phyloP scores from a whole-genome alignment of 2,888 invertebrate genomes.

The Entomobrya proxima region DNA sequence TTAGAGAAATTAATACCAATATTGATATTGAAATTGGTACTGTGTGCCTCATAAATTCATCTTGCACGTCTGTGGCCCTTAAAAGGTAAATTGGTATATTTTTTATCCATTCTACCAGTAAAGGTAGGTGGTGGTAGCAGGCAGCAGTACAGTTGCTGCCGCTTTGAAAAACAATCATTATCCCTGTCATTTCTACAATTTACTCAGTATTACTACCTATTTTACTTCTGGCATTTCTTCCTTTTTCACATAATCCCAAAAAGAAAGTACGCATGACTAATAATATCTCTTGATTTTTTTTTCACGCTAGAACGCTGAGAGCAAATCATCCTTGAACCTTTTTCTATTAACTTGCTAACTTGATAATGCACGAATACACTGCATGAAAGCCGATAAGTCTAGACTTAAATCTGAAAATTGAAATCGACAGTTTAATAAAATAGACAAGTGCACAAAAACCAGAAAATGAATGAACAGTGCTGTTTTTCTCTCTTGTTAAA shows the following conservation, averaged over 20 bases:
- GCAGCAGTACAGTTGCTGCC: background rate
- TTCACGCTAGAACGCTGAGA: background rate
- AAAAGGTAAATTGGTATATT: slow-evolving; percentile 32
- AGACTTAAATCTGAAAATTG: slow-evolving; percentile 54
- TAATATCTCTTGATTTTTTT: slow-evolving; percentile 5
- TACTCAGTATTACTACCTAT: background rate
- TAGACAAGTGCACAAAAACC: slow-evolving; percentile 38
- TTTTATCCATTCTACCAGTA: slow-evolving; percentile 14
- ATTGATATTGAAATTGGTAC: slow-evolving; percentile 39
- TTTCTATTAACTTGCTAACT: background rate
- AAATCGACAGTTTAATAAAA: slow-evolving; percentile 48
- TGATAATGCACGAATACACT: background rate
- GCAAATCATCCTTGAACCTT: slow-evolving; percentile 16
- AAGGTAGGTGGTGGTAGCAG: no score
- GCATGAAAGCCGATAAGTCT: slow-evolving; percentile 41
- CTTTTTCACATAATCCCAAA: slow-evolving; percentile 5
- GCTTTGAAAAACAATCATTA: slow-evolving; percentile 23
- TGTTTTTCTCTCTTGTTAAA: slow-evolving; percentile 5
- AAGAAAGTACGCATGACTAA: slow-evolving; percentile 24
- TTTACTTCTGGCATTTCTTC: background rate
- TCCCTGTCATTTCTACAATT: slow-evolving; percentile 13
- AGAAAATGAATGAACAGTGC: slow-evolving; percentile 50
- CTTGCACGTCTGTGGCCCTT: slow-evolving; percentile 21
- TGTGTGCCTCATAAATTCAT: slow-evolving; percentile 46
- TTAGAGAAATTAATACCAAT: slow-evolving; percentile 46